A percentile compares a stretch with the other conserved stretches of the same genome.
Evolutionary conservation across 2,113 vertebrate genomes (phyloP).

Genomic region (Myrmecophaga tridactyla): DNA sequence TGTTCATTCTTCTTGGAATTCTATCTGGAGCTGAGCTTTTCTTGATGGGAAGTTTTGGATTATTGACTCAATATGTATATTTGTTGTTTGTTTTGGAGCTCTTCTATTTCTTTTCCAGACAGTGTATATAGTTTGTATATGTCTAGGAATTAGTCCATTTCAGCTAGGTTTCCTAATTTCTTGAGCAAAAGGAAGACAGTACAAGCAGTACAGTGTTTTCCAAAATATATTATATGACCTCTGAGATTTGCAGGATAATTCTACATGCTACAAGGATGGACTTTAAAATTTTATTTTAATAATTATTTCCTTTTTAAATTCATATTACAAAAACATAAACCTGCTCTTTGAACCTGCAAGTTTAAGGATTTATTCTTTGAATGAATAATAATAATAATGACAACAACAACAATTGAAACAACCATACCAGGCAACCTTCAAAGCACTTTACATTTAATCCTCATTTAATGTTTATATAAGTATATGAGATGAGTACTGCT

Average conservation of each 20-base stretch:
- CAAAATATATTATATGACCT: neutral
- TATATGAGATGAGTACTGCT: neutral
- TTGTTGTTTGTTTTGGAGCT: too few species aligned
- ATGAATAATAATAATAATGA: neutral
- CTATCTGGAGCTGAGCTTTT: too few species aligned
- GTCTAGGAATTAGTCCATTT: too few species aligned
- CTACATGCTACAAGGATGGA: neutral
- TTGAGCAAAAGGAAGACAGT: neutral
- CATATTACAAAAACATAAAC: neutral
- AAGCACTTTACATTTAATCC: neutral
- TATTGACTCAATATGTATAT: too few species aligned
- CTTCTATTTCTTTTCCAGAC: too few species aligned
- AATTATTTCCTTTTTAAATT: neutral
- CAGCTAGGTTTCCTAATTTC: too few species aligned
- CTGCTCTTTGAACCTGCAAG: neutral
- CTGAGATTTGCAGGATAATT: neutral
- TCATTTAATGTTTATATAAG: neutral
- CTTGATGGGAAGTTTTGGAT: too few species aligned
- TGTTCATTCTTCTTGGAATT: too few species aligned
- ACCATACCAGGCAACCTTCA: neutral
- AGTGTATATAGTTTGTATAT: too few species aligned
- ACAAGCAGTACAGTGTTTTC: neutral
- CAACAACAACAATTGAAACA: neutral
- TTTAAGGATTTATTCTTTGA: neutral
- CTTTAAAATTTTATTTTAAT: neutral